These are phyloP conservation scores for Lasiommata megera DNA, from an alignment of 2,888 invertebrate species.

Conservation along the genomic window DNA sequence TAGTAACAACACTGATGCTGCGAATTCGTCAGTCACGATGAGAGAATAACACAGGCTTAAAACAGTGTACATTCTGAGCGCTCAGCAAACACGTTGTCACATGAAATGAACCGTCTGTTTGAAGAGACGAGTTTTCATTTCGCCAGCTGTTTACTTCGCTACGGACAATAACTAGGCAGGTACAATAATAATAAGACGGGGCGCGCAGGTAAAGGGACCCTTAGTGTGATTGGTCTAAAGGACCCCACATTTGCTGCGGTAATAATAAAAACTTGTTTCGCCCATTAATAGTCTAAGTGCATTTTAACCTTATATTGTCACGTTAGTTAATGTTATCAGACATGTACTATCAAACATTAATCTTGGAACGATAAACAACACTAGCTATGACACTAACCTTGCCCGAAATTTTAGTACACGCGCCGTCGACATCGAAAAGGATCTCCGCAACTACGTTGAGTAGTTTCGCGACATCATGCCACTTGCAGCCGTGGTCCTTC, in stretches of 20 bases:
- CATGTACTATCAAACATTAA: slow-evolving; percentile 6
- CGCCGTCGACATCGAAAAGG: slow-evolving; percentile 72
- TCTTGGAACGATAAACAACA: slow-evolving; percentile 18
- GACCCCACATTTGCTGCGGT: slow-evolving; percentile 16
- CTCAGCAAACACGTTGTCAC: slow-evolving; percentile 5
- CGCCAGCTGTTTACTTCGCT: slow-evolving; percentile 30
- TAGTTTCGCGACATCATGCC: slow-evolving; percentile 74
- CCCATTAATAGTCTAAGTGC: neutral
- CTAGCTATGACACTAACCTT: slow-evolving; percentile 61
- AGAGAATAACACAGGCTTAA: slow-evolving; percentile 25
- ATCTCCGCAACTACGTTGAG: slow-evolving; percentile 68
- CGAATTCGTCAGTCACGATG: slow-evolving; percentile 31
- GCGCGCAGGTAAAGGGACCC: slow-evolving; percentile 56
- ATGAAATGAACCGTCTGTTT: neutral
- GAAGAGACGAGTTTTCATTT: slow-evolving; percentile 11
- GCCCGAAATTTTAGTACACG: slow-evolving; percentile 62
- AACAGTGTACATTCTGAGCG: slow-evolving; percentile 17
- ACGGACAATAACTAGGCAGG: slow-evolving; percentile 10
- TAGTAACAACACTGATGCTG: slow-evolving; percentile 40
- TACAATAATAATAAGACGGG: slow-evolving; percentile 36
- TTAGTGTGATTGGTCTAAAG: slow-evolving; percentile 37
- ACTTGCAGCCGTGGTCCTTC: slow-evolving; percentile 74
- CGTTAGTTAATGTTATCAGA: neutral
- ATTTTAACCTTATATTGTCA: neutral
- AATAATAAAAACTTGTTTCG: slow-evolving; percentile 4